phyloP scores from a whole-genome alignment of 2,113 vertebrate species.

The Grantiella picta region DNA sequence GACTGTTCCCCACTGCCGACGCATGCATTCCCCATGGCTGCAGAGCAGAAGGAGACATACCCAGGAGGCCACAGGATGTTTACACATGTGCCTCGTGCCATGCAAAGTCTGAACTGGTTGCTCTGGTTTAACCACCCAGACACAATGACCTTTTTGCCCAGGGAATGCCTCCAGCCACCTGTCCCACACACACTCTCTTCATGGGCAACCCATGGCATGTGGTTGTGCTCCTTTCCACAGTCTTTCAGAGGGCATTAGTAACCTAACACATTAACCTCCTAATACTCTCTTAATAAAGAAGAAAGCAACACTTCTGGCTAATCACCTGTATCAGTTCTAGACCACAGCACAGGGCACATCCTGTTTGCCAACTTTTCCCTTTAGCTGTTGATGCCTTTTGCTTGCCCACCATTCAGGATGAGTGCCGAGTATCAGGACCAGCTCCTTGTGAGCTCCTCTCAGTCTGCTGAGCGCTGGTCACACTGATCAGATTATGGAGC shows the following conservation, averaged over 20 bases:
- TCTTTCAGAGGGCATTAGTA: neutral
- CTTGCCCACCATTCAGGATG: neutral
- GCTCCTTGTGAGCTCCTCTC: neutral
- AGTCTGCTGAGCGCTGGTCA: neutral
- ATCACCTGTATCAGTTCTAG: fast-evolving
- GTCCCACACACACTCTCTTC: fast-evolving
- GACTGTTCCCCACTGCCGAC: neutral
- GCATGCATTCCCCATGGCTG: neutral
- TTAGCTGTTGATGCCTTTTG: neutral
- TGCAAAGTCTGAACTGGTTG: neutral
- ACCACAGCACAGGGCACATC: fast-evolving
- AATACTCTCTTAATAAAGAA: neutral
- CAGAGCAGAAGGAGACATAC: neutral
- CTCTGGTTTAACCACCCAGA: neutral
- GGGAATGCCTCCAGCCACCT: neutral
- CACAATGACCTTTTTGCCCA: neutral
- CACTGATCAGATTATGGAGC: neutral
- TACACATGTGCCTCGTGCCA: fast-evolving
- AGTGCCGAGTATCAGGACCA: neutral
- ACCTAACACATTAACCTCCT: neutral
- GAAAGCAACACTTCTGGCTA: neutral
- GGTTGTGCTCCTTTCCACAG: neutral
- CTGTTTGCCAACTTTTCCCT: neutral
- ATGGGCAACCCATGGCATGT: neutral
- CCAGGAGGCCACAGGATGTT: neutral